Base-by-base conservation (phyloP, 2,888 invertebrate genomes). In the Sphinx pinastri region DNA sequence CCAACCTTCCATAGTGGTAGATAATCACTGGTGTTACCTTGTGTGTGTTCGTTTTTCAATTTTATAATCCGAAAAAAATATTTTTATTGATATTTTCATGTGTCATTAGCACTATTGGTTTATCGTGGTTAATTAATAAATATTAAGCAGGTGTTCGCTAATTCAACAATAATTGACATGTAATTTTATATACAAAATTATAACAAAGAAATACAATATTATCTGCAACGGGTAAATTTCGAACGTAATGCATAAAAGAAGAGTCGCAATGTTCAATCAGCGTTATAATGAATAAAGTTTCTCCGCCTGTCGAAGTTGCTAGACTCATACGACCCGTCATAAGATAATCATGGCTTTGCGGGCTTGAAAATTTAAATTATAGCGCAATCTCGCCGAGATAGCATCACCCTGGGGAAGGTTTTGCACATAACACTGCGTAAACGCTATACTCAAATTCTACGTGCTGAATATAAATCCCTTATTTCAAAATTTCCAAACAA, bases 291-390 rank as follows among this genome's bases (percentile, higher is more conserved):
- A 49, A 49, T 13, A 63, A 63, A 63, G 63, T 63, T 63, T 63
- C 13, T 16, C 19, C 13, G 13, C 4, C 49, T 19, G 59, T 31
- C 45, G 60, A 60, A 63, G 12, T 63, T 47, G 16, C 13, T 63
- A 19, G 63, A 47, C 63, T 63, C 25, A 47, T 67, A 52, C 71
- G 67, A 78, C 76, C 68, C 60, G 69, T 69, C 74, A 69, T 77
- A 79, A 76, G 73, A 77, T 76, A 80, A 80, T 77, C 76, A 73
- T 71, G 73, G 71, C 71, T 71, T 71, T 71, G 68, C 70, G 63
- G 72, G 71, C 75, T 77, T 72, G 74, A 81, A 76, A 83, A 83
- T 84, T 87, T 84, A 74, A 87, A 85, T 86, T 83, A 88, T 84
- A 80, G 78, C 79, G 78, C 83, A 80, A 84, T 85, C 81, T 83